phyloP scores from a whole-genome alignment of 2,888 invertebrate genomes.

The Leucozona laternaria region DNA sequence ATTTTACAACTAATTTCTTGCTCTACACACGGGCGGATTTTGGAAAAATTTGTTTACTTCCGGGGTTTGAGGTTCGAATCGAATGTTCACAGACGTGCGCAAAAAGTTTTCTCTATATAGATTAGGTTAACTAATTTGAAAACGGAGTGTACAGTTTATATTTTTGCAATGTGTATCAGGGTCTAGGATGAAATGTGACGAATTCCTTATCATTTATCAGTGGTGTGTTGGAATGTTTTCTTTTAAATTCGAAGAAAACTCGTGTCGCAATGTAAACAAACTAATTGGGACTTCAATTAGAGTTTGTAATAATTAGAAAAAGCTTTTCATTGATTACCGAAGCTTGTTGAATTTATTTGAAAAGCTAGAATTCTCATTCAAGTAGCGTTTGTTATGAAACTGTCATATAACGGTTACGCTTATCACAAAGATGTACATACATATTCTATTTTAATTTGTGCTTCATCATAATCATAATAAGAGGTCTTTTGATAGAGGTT shows the following conservation, averaged over 20 bases:
- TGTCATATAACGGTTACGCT: slow-evolving; percentile 23
- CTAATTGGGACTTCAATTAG: neutral
- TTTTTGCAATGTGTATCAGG: neutral
- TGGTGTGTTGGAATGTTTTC: neutral
- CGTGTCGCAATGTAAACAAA: slow-evolving; percentile 3
- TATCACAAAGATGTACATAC: neutral
- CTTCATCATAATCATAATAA: neutral
- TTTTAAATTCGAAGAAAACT: neutral
- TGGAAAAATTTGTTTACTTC: slow-evolving; percentile 37
- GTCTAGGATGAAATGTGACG: neutral
- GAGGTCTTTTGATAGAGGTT: neutral
- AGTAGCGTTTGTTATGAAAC: slow-evolving; percentile 14
- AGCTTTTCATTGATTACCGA: slow-evolving; percentile 28
- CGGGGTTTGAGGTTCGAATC: slow-evolving; percentile 23
- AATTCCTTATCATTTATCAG: neutral
- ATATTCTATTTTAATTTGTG: neutral
- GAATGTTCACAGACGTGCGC: slow-evolving; percentile 29
- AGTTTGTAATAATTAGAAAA: slow-evolving; percentile 5
- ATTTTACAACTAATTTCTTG: neutral
- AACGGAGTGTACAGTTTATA: neutral
- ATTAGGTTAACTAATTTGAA: neutral
- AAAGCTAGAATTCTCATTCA: neutral
- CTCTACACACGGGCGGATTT: neutral
- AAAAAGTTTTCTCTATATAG: neutral
- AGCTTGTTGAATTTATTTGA: neutral